Evolutionary conservation across 2,888 invertebrate genomes (phyloP).

Genomic region (Ophion obscuratus): DNA sequence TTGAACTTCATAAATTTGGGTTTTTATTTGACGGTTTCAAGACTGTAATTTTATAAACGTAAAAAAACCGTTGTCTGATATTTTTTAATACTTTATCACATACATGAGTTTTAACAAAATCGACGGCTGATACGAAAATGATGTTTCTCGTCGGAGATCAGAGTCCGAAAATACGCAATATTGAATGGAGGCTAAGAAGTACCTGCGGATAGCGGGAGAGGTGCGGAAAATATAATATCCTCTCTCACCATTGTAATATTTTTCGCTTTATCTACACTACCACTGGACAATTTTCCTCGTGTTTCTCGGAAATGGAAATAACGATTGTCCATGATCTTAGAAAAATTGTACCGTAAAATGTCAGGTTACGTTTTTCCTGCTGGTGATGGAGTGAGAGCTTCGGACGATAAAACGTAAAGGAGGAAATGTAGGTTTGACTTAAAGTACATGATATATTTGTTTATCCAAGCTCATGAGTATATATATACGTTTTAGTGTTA

Average conservation of each 20-base stretch:
- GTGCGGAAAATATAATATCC: slow-evolving; percentile 43
- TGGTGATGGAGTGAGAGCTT: neutral
- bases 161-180: too few species aligned
- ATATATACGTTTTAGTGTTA: neutral
- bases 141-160: too few species aligned
- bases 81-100: too few species aligned
- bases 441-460: neutral
- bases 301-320: slow-evolving; percentile 21
- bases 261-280: slow-evolving; percentile 2
- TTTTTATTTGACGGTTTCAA: too few species aligned
- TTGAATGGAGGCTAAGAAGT: too few species aligned
- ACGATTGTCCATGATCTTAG: slow-evolving; percentile 22
- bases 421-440: slow-evolving; percentile 6
- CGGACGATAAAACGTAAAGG: neutral
- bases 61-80: too few species aligned
- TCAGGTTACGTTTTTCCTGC: neutral
- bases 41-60: too few species aligned
- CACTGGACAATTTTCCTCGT: neutral
- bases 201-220: neutral
- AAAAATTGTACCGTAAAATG: neutral
- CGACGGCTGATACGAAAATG: too few species aligned
- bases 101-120: too few species aligned
- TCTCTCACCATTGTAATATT: slow-evolving; percentile 48
- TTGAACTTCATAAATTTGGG: too few species aligned
- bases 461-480: neutral